Evolutionary conservation across 1,140 invertebrate genomes (phyloP).

Genomic region (Cataglyphis hispanica): DNA sequence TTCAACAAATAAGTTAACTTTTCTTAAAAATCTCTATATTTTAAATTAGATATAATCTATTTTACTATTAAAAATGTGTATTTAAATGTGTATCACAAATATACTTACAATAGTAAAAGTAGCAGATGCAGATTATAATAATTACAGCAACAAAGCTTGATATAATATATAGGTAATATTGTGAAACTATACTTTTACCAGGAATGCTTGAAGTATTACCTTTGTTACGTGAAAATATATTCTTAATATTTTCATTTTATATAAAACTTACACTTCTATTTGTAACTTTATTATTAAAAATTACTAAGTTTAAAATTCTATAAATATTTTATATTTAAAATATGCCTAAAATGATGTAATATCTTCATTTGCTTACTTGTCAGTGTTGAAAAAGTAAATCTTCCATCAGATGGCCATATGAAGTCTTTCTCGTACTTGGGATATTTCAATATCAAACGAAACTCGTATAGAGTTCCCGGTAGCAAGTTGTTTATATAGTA

Average conservation of each 20-base stretch:
- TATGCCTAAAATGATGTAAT: not conserved
- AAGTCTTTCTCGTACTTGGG: slow-evolving; percentile 87
- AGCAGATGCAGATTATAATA: slow-evolving; percentile 84
- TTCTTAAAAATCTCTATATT: too few species aligned
- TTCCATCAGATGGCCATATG: slow-evolving; percentile 89
- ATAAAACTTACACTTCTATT: not conserved
- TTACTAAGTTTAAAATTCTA: not conserved
- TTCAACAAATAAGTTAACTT: too few species aligned
- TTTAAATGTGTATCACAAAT: not conserved
- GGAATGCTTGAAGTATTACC: slow-evolving; percentile 90
- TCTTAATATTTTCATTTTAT: not conserved
- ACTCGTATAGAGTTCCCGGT: slow-evolving; percentile 91
- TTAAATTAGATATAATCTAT: too few species aligned
- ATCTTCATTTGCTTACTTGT: slow-evolving; percentile 85
- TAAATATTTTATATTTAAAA: slow-evolving; percentile 6
- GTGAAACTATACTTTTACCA: slow-evolving; percentile 87
- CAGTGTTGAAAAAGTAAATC: slow-evolving; percentile 92
- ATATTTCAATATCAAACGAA: slow-evolving; percentile 90
- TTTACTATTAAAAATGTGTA: slow-evolving; percentile 11
- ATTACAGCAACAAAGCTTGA: slow-evolving; percentile 88
- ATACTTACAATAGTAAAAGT: slow-evolving; percentile 83
- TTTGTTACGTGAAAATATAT: slow-evolving; percentile 57
- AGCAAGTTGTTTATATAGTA: slow-evolving; percentile 88
- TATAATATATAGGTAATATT: slow-evolving; percentile 87
- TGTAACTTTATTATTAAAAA: not conserved